phyloP scores from a whole-genome alignment of 2,113 vertebrate genomes.

The Upupa epops region DNA sequence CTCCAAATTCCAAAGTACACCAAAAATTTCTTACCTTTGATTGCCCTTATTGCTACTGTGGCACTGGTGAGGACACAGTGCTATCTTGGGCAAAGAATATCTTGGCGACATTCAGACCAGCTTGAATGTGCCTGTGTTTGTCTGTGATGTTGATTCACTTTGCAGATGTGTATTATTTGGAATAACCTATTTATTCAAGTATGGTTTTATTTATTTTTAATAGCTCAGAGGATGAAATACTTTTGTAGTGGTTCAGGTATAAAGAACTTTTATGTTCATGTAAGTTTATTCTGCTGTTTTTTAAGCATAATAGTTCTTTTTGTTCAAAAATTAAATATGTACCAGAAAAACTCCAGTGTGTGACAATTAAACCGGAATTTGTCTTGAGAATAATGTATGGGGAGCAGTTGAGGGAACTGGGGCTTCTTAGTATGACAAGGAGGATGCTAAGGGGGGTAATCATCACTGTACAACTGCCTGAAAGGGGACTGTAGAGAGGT shows the following conservation, averaged over 20 bases:
- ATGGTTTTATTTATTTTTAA: background rate
- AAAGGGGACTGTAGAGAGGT: no score
- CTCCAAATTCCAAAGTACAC: background rate
- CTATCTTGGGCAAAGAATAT: background rate
- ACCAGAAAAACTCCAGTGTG: background rate
- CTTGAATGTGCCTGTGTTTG: background rate
- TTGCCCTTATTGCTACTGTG: background rate
- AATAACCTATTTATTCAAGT: background rate
- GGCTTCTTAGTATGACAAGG: no score
- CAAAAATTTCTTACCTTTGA: background rate
- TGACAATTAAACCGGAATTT: background rate
- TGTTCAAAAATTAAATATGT: background rate
- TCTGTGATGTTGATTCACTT: background rate
- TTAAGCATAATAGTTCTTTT: background rate
- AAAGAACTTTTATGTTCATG: background rate
- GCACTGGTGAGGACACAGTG: no score
- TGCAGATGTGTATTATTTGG: background rate
- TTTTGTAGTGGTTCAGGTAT: background rate
- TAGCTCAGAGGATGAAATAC: background rate
- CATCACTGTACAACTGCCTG: no score
- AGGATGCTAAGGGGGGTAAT: no score
- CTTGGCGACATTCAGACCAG: background rate
- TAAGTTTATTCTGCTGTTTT: background rate
- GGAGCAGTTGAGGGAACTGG: no score
- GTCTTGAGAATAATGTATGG: no score